Conservation (phyloP, 2,888 invertebrate species). For the Folsomia manolachei region DNA sequence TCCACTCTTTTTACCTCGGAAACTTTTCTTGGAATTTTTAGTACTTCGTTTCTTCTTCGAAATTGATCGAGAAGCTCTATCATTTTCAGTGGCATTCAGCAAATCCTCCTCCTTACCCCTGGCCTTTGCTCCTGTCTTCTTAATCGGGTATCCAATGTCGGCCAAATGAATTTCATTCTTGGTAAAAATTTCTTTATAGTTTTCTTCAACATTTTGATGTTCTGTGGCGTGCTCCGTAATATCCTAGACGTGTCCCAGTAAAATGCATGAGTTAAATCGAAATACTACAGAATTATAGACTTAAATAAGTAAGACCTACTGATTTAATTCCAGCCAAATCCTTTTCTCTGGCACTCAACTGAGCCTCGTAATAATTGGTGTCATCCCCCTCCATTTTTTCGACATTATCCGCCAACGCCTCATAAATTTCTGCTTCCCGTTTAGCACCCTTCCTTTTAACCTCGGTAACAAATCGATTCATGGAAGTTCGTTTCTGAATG, state of each 20-base stretch:
- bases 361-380: conserved; percentile 22
- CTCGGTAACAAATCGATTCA: conserved; percentile 32
- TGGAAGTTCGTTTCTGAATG: conserved; percentile 28
- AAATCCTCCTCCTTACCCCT: not conserved
- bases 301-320: too few species aligned
- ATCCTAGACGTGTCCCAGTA: not conserved
- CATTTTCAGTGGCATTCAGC: too few species aligned
- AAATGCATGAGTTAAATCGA: too few species aligned
- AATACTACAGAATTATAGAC: too few species aligned
- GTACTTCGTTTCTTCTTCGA: too few species aligned
- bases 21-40: too few species aligned
- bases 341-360: conserved; percentile 18
- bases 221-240: conserved; percentile 27
- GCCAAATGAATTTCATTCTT: conserved; percentile 35
- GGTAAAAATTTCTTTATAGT: conserved; percentile 27
- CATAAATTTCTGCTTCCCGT: conserved; percentile 27
- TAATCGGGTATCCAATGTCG: conserved; percentile 35
- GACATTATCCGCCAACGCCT: conserved; percentile 23
- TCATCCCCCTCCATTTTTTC: conserved; percentile 16
- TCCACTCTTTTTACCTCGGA: too few species aligned
- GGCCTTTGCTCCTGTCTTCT: conserved; percentile 2
- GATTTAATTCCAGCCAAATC: conserved; percentile 1
- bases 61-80: too few species aligned
- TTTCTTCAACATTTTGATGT: conserved; percentile 27
- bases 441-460: conserved; percentile 29